These are phyloP conservation scores for Nebria salina DNA, from an alignment of 2,888 invertebrate genomes.

Conservation along the genomic window DNA sequence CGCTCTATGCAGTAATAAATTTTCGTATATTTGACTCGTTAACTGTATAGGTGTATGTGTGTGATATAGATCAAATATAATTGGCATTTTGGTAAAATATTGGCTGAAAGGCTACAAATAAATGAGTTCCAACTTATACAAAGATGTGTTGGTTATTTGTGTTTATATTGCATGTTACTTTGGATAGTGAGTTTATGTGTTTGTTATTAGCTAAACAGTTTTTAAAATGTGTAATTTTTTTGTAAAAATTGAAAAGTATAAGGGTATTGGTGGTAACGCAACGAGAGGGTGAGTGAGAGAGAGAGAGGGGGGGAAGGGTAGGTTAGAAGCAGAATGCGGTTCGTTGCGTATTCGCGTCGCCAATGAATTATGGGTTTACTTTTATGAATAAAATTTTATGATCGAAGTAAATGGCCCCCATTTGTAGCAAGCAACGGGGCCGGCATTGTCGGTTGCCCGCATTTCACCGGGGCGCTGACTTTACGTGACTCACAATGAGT, in stretches of 20 bases:
- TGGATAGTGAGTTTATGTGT: too few species aligned
- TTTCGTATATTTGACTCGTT: not conserved
- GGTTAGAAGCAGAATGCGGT: not conserved
- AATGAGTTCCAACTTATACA: not conserved
- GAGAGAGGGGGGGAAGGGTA: not conserved
- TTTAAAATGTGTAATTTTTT: too few species aligned
- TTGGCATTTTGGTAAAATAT: not conserved
- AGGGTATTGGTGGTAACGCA: too few species aligned
- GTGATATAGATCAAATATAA: not conserved
- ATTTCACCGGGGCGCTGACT: constrained; percentile 39
- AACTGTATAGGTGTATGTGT: not conserved
- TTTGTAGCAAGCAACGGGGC: constrained; percentile 31
- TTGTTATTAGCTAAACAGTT: too few species aligned
- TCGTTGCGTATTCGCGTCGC: constrained; percentile 9
- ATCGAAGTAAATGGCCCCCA: constrained; percentile 42
- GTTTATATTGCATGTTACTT: too few species aligned
- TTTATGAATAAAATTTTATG: constrained; percentile 46
- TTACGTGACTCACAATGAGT: constrained; percentile 60
- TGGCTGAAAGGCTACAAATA: not conserved
- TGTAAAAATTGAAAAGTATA: too few species aligned
- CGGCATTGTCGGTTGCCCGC: constrained; percentile 50
- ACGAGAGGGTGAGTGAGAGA: not conserved
- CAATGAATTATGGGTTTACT: constrained; percentile 41
- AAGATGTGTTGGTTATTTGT: not conserved
- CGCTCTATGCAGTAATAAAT: not conserved